phyloP scores from a whole-genome alignment of 2,113 vertebrate genomes.

The Chaetura pelagica region DNA sequence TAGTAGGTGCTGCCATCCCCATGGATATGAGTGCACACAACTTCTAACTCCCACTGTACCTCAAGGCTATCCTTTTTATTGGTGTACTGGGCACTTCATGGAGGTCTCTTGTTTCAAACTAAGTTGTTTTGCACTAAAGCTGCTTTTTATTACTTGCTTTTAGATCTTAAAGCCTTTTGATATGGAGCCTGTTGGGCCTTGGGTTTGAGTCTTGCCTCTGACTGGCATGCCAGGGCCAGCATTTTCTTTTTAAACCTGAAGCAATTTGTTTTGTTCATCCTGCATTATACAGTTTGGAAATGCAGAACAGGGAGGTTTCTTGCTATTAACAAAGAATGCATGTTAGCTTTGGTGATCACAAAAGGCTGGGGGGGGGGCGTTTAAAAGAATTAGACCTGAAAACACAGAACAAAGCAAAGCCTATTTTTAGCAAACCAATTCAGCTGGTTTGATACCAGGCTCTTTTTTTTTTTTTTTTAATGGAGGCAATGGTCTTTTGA shows the following conservation, averaged over 20 bases:
- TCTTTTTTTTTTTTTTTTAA: neutral
- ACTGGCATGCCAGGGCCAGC: neutral
- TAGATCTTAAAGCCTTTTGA: constrained; percentile 34
- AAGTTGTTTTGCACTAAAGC: constrained; percentile 19
- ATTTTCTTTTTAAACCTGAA: neutral
- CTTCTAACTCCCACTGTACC: neutral
- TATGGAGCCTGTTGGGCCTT: neutral
- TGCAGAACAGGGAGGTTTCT: neutral
- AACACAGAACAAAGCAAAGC: neutral
- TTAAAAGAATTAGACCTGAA: neutral
- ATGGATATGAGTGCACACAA: neutral
- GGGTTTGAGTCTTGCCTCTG: neutral
- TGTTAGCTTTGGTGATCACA: neutral
- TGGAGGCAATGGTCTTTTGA: constrained; percentile 2
- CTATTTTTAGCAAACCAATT: neutral
- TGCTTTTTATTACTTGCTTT: constrained; percentile 55
- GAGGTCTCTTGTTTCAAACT: constrained; percentile 34
- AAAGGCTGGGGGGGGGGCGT: neutral
- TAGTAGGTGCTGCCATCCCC: neutral
- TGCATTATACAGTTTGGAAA: neutral
- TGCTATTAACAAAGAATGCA: neutral
- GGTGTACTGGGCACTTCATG: neutral
- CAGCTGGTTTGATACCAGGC: neutral
- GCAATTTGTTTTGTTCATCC: neutral
- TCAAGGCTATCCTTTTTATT: constrained; percentile 6